These are phyloP conservation scores for Chelonus formosanus DNA, from an alignment of 2,888 invertebrate species.

Conservation along the genomic window DNA sequence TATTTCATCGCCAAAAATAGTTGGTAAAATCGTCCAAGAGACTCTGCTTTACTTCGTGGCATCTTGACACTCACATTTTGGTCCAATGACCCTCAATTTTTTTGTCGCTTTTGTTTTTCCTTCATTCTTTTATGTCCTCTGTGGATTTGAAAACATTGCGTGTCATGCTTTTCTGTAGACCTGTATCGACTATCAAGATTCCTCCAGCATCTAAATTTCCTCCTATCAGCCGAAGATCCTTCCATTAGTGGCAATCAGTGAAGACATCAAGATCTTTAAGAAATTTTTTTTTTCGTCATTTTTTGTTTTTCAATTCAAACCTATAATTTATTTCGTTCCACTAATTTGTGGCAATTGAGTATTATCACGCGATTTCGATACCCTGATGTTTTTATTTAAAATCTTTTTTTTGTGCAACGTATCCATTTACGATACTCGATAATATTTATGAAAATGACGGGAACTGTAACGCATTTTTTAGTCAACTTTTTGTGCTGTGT, in stretches of 20 bases:
- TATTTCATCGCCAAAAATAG: constrained; percentile 60
- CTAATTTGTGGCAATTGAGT: constrained; percentile 18
- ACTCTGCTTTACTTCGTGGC: constrained; percentile 14
- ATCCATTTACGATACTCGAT: neutral
- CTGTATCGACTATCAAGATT: constrained; percentile 27
- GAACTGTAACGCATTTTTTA: neutral
- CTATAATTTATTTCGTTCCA: constrained; percentile 22
- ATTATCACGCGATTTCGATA: constrained; percentile 13
- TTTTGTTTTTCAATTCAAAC: constrained; percentile 5
- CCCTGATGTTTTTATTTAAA: neutral
- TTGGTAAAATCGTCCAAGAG: constrained; percentile 51
- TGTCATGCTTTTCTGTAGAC: constrained; percentile 32
- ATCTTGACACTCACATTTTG: constrained; percentile 52
- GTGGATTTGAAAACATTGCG: constrained; percentile 38
- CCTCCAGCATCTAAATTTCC: constrained; percentile 22
- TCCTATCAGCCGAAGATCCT: constrained; percentile 14
- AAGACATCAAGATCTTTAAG: constrained; percentile 13
- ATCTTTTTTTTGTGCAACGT: neutral
- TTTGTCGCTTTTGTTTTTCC: constrained; percentile 11
- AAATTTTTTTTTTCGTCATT: neutral
- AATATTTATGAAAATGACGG: neutral
- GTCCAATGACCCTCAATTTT: constrained; percentile 55
- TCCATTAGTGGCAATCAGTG: constrained; percentile 18
- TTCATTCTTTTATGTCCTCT: constrained; percentile 25
- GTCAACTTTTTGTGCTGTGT: too few relatives aligned